These are phyloP conservation scores for Lepidotrigona ventralis DNA, from an alignment of 1,140 invertebrate species.

Conservation along the genomic window DNA sequence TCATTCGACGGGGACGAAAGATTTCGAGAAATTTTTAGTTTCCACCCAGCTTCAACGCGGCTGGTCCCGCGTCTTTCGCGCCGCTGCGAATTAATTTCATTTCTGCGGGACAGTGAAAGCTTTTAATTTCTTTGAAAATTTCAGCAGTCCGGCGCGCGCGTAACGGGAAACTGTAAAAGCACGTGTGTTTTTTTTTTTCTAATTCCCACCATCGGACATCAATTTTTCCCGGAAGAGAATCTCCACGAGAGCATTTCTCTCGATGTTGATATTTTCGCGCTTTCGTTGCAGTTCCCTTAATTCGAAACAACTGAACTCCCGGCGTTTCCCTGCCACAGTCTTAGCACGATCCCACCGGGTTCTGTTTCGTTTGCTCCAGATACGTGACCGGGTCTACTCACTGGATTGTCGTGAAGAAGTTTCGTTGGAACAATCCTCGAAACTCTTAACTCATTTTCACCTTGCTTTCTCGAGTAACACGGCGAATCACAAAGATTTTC, in stretches of 20 bases:
- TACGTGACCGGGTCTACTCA: neutral
- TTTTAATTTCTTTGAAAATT: constrained; percentile 13
- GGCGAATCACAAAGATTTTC: neutral
- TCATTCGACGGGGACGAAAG: neutral
- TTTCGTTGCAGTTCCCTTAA: neutral
- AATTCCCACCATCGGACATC: neutral
- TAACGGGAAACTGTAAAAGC: neutral
- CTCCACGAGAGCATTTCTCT: neutral
- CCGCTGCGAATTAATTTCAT: constrained; percentile 19
- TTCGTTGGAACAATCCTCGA: neutral
- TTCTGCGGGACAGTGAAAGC: neutral
- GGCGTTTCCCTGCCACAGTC: neutral
- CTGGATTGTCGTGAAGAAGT: neutral
- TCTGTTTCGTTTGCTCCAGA: neutral
- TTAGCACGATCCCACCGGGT: neutral
- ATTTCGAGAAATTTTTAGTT: neutral
- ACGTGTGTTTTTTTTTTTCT: neutral
- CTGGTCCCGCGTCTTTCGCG: neutral
- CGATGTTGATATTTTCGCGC: neutral
- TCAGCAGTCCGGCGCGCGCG: neutral
- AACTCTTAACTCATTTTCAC: neutral
- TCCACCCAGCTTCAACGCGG: neutral
- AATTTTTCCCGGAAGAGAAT: neutral
- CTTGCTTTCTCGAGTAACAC: neutral
- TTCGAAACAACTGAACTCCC: neutral